Evolutionary conservation across 2,113 vertebrate genomes (phyloP).

Genomic region (Eolophus roseicapilla): DNA sequence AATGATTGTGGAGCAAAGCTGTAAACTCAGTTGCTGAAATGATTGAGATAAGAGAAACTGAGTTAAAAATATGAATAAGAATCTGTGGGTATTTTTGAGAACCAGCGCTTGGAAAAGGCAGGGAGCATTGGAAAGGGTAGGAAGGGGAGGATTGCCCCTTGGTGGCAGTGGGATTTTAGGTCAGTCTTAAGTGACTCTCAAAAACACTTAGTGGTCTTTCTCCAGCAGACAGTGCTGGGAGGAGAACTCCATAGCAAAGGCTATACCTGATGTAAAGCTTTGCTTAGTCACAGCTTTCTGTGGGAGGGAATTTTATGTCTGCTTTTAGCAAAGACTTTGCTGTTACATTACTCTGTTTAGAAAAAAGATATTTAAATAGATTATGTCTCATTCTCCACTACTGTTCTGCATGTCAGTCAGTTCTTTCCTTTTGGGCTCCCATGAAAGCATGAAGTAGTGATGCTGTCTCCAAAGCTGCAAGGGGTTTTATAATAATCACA

Average conservation of each 20-base stretch:
- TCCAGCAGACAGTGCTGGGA: not conserved
- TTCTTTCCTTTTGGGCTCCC: not conserved
- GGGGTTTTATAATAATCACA: not conserved
- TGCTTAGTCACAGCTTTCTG: not conserved
- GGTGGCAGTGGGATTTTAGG: not conserved
- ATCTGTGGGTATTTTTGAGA: not conserved
- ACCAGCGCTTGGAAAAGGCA: not conserved
- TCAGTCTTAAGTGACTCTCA: not conserved
- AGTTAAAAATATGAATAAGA: not conserved
- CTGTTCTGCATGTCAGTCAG: not conserved
- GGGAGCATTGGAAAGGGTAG: not conserved
- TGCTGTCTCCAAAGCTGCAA: not conserved
- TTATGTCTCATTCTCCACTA: not conserved
- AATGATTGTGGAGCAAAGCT: not conserved
- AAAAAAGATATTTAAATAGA: not conserved
- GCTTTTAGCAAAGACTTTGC: not conserved
- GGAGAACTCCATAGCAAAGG: not conserved
- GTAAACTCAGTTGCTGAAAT: not conserved
- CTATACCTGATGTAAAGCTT: not conserved
- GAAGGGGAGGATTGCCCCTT: not conserved
- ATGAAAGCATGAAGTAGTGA: not conserved
- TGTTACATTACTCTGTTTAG: not conserved
- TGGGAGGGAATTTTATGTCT: not conserved
- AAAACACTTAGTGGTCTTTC: not conserved
- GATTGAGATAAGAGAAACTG: not conserved